phyloP scores from a whole-genome alignment of 2,888 invertebrate species.

The Phanerotoma sp. region DNA sequence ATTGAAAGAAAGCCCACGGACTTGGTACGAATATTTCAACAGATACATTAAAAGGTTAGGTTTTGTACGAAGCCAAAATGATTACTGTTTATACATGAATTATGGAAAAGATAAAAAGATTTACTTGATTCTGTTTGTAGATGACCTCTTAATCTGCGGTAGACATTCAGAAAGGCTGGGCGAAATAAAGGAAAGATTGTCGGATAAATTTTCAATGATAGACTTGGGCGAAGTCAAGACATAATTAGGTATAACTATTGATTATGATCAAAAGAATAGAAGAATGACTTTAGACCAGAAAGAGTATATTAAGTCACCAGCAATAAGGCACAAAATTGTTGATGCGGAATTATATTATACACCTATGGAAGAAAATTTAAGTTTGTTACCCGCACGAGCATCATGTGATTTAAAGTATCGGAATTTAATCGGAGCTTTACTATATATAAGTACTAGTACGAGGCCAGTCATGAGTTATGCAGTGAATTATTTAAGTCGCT shows the following conservation, averaged over 20 bases:
- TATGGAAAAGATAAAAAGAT: slow-evolving; percentile 23
- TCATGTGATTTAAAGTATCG: background rate
- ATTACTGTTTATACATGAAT: slow-evolving; percentile 2
- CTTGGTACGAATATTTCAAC: slow-evolving; percentile 35
- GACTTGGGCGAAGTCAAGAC: slow-evolving; percentile 12
- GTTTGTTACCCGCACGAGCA: background rate
- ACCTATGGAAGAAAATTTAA: slow-evolving; percentile 4
- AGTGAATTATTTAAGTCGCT: background rate
- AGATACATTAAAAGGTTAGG: slow-evolving; percentile 27
- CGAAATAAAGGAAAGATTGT: background rate
- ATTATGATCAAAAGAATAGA: background rate
- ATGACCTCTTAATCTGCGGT: slow-evolving; percentile 21
- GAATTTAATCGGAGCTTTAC: background rate
- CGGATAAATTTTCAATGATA: slow-evolving; percentile 19
- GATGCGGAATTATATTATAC: slow-evolving; percentile 13
- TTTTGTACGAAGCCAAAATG: slow-evolving; percentile 14
- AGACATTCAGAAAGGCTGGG: slow-evolving; percentile 4
- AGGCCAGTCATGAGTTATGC: background rate
- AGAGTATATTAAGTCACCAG: slow-evolving; percentile 15
- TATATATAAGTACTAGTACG: background rate
- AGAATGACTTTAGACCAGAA: slow-evolving; percentile 11
- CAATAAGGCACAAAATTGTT: slow-evolving; percentile 13
- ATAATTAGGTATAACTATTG: slow-evolving; percentile 20
- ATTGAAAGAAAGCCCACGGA: slow-evolving; percentile 33
- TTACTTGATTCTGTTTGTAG: slow-evolving; percentile 10